phyloP scores from a whole-genome alignment of 2,888 invertebrate genomes.

The Lepidochrysops patricia region DNA sequence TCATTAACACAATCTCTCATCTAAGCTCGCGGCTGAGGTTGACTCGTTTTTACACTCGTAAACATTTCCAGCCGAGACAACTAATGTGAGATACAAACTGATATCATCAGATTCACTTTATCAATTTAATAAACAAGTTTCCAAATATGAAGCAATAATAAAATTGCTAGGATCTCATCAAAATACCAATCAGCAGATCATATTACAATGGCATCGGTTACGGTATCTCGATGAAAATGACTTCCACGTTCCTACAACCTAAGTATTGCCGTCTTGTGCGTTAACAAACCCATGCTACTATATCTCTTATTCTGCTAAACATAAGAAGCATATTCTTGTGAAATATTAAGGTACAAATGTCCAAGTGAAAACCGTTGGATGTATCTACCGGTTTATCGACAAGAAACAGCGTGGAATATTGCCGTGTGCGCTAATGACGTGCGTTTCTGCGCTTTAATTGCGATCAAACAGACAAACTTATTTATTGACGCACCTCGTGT shows the following conservation, averaged over 20 bases:
- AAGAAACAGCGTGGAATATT: conserved; percentile 73
- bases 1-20: conserved; percentile 28
- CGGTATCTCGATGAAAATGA: conserved; percentile 43
- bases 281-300: conserved; percentile 17
- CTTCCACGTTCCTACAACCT: conserved; percentile 27
- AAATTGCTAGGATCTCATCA: conserved; percentile 47
- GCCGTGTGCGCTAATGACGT: conserved; percentile 67
- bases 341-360: conserved; percentile 10
- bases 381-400: conserved; percentile 35
- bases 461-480: conserved; percentile 52
- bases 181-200: conserved; percentile 57
- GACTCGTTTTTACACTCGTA: conserved; percentile 25
- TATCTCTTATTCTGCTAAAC: neutral
- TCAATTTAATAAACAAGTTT: conserved; percentile 34
- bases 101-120: conserved; percentile 29
- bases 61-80: conserved; percentile 21
- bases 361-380: conserved; percentile 19
- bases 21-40: conserved; percentile 22
- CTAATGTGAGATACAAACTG: conserved; percentile 24
- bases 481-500: conserved; percentile 23
- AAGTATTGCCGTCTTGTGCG: conserved; percentile 1
- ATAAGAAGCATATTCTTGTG: conserved; percentile 14
- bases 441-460: conserved; percentile 71
- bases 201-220: conserved; percentile 45
- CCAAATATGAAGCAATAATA: conserved; percentile 39